Evolutionary conservation across 2,797 vertebrate species (phyloP).

Genomic region (Pseudochromis fuscus): DNA sequence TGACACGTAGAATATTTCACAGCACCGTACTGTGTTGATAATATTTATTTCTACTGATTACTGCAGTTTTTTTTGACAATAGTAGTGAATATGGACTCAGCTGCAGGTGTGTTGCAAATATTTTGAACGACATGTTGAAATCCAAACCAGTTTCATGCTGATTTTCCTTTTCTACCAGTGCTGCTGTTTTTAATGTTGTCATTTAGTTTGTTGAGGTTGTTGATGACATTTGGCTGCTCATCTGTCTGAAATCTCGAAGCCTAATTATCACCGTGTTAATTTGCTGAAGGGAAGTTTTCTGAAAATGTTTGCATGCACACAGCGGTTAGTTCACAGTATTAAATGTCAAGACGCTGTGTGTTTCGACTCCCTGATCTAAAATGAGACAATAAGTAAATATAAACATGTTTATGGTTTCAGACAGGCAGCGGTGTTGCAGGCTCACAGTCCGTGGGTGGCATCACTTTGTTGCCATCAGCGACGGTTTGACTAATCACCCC

Average conservation of each 20-base stretch:
- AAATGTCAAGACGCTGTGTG: conserved; percentile 46
- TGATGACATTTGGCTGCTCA: not conserved
- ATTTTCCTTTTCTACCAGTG: too few species aligned
- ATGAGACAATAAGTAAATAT: conserved; percentile 64
- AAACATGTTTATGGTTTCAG: conserved; percentile 70
- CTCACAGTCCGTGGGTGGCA: conserved; percentile 66
- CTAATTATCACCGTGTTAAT: not conserved
- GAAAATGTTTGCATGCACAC: not conserved
- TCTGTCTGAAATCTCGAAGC: not conserved
- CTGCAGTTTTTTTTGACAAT: not conserved
- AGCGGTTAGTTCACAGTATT: conserved; percentile 12
- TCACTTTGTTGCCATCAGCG: conserved; percentile 44
- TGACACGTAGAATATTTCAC: conserved; percentile 20
- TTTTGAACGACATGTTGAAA: too few species aligned
- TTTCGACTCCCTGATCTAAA: conserved; percentile 40
- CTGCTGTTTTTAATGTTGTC: too few species aligned
- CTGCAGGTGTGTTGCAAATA: not conserved
- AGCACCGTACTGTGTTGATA: not conserved
- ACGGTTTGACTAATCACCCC: conserved; percentile 60
- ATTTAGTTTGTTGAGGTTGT: not conserved
- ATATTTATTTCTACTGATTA: conserved; percentile 12
- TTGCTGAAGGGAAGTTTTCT: not conserved
- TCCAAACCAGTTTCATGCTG: too few species aligned
- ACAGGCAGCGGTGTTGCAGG: conserved; percentile 38
- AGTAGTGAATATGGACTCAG: conserved; percentile 1